phyloP scores from a whole-genome alignment of 2,113 vertebrate genomes.

The Piaya cayana region DNA sequence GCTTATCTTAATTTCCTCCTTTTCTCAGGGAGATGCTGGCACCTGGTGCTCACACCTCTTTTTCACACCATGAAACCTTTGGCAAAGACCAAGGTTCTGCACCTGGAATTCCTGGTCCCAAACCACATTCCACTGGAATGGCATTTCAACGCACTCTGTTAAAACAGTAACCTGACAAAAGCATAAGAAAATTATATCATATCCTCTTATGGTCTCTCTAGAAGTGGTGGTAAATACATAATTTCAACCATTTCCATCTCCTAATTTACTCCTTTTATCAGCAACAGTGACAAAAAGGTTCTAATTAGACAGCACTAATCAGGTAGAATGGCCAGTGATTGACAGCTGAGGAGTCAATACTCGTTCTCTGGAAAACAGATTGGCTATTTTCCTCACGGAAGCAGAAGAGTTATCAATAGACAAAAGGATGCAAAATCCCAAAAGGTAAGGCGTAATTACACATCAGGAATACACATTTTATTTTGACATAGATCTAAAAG shows the following conservation, averaged over 20 bases:
- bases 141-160: neutral
- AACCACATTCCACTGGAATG: neutral
- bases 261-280: slow-evolving; percentile 66
- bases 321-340: slow-evolving; percentile 62
- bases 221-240: slow-evolving; percentile 3
- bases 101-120: neutral
- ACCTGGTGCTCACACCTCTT: neutral
- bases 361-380: slow-evolving; percentile 55
- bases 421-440: slow-evolving; percentile 62
- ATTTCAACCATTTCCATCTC: slow-evolving; percentile 11
- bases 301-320: slow-evolving; percentile 77
- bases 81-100: neutral
- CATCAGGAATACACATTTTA: slow-evolving; percentile 56
- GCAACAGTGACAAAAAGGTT: slow-evolving; percentile 42
- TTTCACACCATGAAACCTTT: neutral
- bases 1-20: neutral
- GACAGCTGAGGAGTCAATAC: slow-evolving; percentile 69
- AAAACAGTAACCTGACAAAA: neutral
- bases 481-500: slow-evolving; percentile 60
- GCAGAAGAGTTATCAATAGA: slow-evolving; percentile 68
- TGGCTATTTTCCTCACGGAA: slow-evolving; percentile 32
- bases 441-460: slow-evolving; percentile 65
- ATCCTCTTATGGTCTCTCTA: slow-evolving; percentile 26
- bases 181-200: neutral
- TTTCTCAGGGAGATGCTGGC: neutral